Base-by-base conservation (phyloP, 2,113 vertebrate genomes). In the Typhlomys cinereus region DNA sequence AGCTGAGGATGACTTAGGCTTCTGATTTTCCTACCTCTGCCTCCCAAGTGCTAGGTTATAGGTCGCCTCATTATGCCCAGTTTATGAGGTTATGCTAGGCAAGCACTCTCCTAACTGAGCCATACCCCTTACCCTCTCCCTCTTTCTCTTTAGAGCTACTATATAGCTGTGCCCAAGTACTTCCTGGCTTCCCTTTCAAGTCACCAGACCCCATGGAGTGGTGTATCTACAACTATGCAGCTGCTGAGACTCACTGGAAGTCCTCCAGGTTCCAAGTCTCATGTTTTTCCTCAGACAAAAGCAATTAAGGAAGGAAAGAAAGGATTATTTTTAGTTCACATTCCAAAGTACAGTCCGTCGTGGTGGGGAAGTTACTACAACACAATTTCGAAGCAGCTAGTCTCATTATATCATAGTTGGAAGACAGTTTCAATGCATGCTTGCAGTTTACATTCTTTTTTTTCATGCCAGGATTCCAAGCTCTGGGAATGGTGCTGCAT, bases 201-300 rank as follows among this genome's bases (percentile, higher is more conserved):
- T 91, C 79, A 64, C 44, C 11, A 14, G 27, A 29, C 9, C 76
- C 75, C 4, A 1, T 8, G 0, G 1, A 3, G 23, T 8, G 0
- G 1, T 4, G 23, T 9, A 12, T 41, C 34, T 1, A 4, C 1
- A 62, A 44, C 5, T n/a, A 12, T 21, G 48, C 11, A 76, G 44
- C 29, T 9, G 18, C 12, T 2, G 2, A 0, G 8, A 34, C 7
- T 46, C 4, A 5, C 27, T 18, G 27, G 41, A n/a, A 23, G n/a
- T 18, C 10, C 50, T 25, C 10, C 36, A 64, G 39, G n/a, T 11
- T 4, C 61, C 0, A 21, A 59, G 34, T 54, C 39, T 85, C 14
- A 27, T 18, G 6, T 17, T 48, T 88, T 88, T 25, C 61, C 79
- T n/a, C n/a, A n/a, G n/a, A n/a, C n/a, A n/a, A n/a, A n/a, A n/a